phyloP scores from a whole-genome alignment of 2,888 invertebrate genomes.

The Heliconius sara region DNA sequence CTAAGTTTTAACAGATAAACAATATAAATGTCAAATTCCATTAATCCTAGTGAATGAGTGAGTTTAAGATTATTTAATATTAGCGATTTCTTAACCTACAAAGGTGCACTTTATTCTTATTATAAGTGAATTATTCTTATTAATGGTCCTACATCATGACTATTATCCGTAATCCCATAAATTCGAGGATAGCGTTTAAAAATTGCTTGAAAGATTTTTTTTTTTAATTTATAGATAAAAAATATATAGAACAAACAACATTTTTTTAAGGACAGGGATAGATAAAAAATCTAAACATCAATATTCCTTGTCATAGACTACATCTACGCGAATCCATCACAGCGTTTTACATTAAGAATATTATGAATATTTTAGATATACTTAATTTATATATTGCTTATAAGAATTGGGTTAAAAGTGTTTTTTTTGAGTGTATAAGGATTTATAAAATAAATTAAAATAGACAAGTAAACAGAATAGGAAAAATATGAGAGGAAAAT shows the following conservation, averaged over 20 bases:
- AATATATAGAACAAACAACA: conserved; percentile 28
- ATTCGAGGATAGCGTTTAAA: conserved; percentile 46
- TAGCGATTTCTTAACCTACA: conserved; percentile 50
- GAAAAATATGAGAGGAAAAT: conserved; percentile 12
- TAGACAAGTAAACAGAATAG: not conserved
- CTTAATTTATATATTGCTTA: conserved; percentile 54
- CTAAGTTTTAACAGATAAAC: conserved; percentile 1
- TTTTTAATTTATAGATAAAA: conserved; percentile 8
- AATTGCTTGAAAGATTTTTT: conserved; percentile 30
- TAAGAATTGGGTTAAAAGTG: conserved; percentile 34
- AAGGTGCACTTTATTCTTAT: conserved; percentile 59
- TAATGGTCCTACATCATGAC: conserved; percentile 57
- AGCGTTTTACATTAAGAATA: conserved; percentile 51
- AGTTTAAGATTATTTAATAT: conserved; percentile 19
- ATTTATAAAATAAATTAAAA: conserved; percentile 15
- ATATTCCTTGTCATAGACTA: conserved; percentile 41
- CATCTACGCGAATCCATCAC: conserved; percentile 57
- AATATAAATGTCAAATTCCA: conserved; percentile 2
- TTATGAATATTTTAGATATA: conserved; percentile 45
- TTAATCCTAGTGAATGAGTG: conserved; percentile 8
- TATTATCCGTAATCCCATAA: conserved; percentile 46
- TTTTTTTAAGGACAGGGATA: conserved; percentile 20
- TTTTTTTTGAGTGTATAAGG: conserved; percentile 17
- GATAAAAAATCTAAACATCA: conserved; percentile 34
- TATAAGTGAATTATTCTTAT: conserved; percentile 53